A percentile compares a stretch with the other conserved stretches of the same genome.
phyloP scores from a whole-genome alignment of 2,113 vertebrate genomes.

The Cryptomyrus ogoouensis region DNA sequence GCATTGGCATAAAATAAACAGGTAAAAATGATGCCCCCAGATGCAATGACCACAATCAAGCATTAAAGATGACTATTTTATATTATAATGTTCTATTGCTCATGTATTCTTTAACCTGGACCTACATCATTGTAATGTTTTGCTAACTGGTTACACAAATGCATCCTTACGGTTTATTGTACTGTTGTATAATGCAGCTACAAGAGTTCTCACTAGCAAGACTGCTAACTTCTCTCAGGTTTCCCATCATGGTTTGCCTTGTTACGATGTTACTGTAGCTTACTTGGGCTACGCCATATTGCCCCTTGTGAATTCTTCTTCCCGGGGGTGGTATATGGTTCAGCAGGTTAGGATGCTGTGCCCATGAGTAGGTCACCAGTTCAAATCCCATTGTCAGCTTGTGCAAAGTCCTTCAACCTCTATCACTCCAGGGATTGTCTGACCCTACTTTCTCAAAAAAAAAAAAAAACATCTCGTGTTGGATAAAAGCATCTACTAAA shows the following conservation, averaged over 20 bases:
- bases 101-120: not conserved
- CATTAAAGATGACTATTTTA: not conserved
- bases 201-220: not conserved
- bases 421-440: not conserved
- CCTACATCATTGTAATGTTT: not conserved
- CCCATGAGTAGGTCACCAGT: not conserved
- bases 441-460: not conserved
- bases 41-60: not conserved
- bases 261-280: not conserved
- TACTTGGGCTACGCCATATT: not conserved
- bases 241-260: not conserved
- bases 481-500: not conserved
- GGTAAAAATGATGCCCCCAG: not conserved
- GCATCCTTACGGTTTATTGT: not conserved
- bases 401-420: not conserved
- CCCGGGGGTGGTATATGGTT: not conserved
- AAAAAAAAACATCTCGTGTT: not conserved
- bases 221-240: not conserved
- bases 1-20: not conserved
- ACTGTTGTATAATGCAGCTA: not conserved
- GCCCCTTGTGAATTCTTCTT: not conserved
- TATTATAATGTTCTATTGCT: not conserved
- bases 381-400: not conserved
- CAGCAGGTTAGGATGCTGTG: not conserved
- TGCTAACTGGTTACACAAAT: not conserved